These are phyloP conservation scores for Dromiciops gliroides DNA, from an alignment of 2,113 vertebrate species.

Conservation along the genomic window DNA sequence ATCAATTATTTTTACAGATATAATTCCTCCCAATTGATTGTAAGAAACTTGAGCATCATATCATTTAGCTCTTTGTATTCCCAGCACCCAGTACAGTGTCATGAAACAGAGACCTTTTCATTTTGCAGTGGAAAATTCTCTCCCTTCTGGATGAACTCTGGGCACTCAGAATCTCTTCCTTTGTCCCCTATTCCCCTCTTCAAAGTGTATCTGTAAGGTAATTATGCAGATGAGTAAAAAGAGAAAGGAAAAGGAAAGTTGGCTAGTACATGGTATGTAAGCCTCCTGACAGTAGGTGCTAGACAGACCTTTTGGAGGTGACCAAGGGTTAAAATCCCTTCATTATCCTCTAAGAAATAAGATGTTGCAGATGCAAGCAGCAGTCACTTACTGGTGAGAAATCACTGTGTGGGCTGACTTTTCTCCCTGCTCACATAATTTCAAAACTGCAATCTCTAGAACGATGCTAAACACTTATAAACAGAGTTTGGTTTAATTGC, in stretches of 20 bases:
- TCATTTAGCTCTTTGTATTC: background rate
- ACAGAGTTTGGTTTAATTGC: conserved; percentile 78
- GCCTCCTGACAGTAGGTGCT: conserved; percentile 35
- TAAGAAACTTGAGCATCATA: background rate
- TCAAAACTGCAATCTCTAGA: conserved; percentile 77
- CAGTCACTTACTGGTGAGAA: conserved; percentile 75
- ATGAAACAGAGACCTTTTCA: background rate
- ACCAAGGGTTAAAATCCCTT: conserved; percentile 69
- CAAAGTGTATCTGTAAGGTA: conserved; percentile 33
- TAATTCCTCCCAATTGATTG: background rate
- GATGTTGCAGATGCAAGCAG: conserved; percentile 67
- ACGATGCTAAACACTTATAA: conserved; percentile 78
- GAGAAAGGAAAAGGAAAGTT: conserved; percentile 45
- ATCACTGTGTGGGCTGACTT: conserved; percentile 65
- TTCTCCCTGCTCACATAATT: conserved; percentile 72
- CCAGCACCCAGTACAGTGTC: background rate
- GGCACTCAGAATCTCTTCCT: background rate
- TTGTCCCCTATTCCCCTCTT: conserved; percentile 6
- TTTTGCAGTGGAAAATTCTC: conserved; percentile 10
- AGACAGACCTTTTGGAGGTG: conserved; percentile 67
- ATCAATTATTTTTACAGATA: background rate
- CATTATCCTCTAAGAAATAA: conserved; percentile 74
- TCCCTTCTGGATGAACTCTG: conserved; percentile 6
- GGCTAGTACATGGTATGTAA: conserved; percentile 38
- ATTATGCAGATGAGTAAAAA: conserved; percentile 45